Base-by-base conservation (phyloP, 1,140 invertebrate genomes). In the Harpegnathos saltator region DNA sequence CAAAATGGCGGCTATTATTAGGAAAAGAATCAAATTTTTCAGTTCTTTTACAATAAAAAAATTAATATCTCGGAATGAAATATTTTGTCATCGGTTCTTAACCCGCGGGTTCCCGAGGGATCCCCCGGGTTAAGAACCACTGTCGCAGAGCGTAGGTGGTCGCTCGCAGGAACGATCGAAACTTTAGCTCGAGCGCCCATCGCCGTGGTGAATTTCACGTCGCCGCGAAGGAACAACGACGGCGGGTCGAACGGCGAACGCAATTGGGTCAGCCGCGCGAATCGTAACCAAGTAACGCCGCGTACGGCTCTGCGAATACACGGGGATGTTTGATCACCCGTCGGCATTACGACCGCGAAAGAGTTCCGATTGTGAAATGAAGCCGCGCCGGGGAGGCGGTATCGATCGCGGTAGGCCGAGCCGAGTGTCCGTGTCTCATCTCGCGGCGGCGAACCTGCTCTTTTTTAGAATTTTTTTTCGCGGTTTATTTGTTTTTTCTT, bases 241-340 rank as follows among this genome's bases (percentile, higher is more conserved):
- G 75, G 14, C n/a, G 24, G 50, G 58, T 86, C 24, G 63, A 78
- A 29, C 56, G 9, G 14, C 15, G 22, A 17, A 82, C 77, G 72
- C 82, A 86, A 82, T 83, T 85, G 84, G 86, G 86, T 77, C 82
- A n/a, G 73, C n/a, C n/a, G n/a, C n/a, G n/a, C 72, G 68, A 82
- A 82, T 86, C 75, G 58, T 52, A 52, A 68, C 11, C 72, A n/a
- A 44, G 59, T 62, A 81, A 82, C 59, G 52, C 5, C 54, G 24
- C 22, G 52, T 44, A 44, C 44, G 22, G 12, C 65, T 22, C 73
- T 56, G 29, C 44, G 59, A 83, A 68, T 29, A 77, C 65, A 69
- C 82, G 75, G 54, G 38, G 72, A 75, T 33, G 73, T 38, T 81
- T 58, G 87, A 86, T 85, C 89, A 54, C 24, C 38, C 52, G 26